Base-by-base conservation (phyloP, 1,140 invertebrate genomes). In the Sinonovacula constricta region DNA sequence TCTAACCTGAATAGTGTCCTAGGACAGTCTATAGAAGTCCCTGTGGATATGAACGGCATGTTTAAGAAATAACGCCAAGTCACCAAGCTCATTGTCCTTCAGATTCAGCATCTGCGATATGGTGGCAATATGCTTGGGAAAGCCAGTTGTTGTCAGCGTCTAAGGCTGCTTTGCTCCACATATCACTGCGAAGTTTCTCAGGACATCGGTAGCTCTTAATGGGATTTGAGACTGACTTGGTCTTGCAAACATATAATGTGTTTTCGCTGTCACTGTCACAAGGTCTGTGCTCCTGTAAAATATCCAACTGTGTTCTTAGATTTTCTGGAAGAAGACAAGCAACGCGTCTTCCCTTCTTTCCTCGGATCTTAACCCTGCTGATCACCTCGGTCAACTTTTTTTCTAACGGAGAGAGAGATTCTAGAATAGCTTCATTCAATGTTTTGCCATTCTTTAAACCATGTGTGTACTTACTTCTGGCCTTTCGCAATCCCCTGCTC, bases 131-230 rank as follows among this genome's bases (percentile, higher is more conserved):
- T 83, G 82, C 28, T 79, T 83, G 59, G 74, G 33, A 2, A 83
- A 30, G 88, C 88, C 85, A 87, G 89, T 86, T 90, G 88, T 81
- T 89, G 51, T 72, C 28, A 83, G 15, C 1, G 65, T 28, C 33
- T 81, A 30, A 30, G 79, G 81, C 1, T 59, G 3, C 34, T 77
- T 65, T 26, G 79, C 68, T 0, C 68, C 62, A n/a, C n/a, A n/a
- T n/a, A n/a, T n/a, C n/a, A n/a, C n/a, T n/a, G n/a, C n/a, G n/a
- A n/a, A n/a, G n/a, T n/a, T n/a, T n/a, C n/a, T n/a, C n/a, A n/a
- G n/a, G n/a, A n/a, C n/a, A n/a, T n/a, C n/a, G n/a, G n/a, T n/a
- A n/a, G n/a, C n/a, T n/a, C n/a, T n/a, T n/a, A n/a, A n/a, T n/a
- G n/a, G n/a, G n/a, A n/a, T n/a, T 24, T 57, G 31, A n/a, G 75